A percentile compares a stretch with the other conserved stretches of the same genome.
phyloP scores from a whole-genome alignment of 2,113 vertebrate genomes.

The Ranitomeya variabilis region DNA sequence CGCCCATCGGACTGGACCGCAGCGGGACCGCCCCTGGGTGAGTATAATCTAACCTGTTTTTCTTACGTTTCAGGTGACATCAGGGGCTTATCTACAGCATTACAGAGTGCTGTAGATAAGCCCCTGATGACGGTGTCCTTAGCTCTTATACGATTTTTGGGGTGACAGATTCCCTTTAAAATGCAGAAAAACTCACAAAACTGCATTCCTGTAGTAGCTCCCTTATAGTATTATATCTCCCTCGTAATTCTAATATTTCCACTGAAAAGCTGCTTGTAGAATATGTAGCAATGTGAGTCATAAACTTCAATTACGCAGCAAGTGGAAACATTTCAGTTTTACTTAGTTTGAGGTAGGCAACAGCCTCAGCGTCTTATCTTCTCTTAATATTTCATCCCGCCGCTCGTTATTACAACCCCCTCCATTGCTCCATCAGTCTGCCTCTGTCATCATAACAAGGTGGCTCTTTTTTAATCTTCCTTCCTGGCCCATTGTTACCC shows the following conservation, averaged over 20 bases:
- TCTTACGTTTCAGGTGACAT: too few relatives aligned
- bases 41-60: too few relatives aligned
- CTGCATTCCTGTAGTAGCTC: not conserved
- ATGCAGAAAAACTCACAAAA: too few relatives aligned
- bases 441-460: not conserved
- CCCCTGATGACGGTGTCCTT: too few relatives aligned
- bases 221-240: too few relatives aligned
- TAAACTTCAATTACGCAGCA: slow-evolving; percentile 3
- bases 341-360: not conserved
- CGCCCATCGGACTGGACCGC: too few relatives aligned
- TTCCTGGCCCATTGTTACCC: not conserved
- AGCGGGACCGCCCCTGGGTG: too few relatives aligned
- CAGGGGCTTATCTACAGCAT: too few relatives aligned
- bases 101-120: too few relatives aligned
- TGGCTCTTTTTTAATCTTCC: not conserved
- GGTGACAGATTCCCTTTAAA: too few relatives aligned
- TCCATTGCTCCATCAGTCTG: not conserved
- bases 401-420: not conserved
- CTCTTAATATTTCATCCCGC: not conserved
- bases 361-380: not conserved
- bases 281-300: not conserved
- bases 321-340: slow-evolving; percentile 9
- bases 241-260: not conserved
- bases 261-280: not conserved
- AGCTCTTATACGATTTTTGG: too few relatives aligned